Evolutionary conservation across 2,888 invertebrate species (phyloP).

Genomic region (Dinocampus coccinellae): DNA sequence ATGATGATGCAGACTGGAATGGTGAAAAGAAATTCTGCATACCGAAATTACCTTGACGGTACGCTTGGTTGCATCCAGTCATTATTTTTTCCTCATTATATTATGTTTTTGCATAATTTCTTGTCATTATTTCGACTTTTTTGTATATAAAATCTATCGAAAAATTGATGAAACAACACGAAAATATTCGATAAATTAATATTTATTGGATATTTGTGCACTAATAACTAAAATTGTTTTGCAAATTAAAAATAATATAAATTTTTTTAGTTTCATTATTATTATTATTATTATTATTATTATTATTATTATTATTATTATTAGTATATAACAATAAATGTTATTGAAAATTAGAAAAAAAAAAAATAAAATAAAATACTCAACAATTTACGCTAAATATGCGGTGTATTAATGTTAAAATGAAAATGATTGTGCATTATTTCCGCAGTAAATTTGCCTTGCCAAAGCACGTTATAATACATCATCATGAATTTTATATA

Average conservation of each 20-base stretch:
- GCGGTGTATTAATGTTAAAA: slow-evolving; percentile 1
- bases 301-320: not conserved
- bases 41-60: slow-evolving; percentile 85
- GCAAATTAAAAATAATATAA: not conserved
- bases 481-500: not conserved
- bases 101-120: not conserved
- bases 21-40: slow-evolving; percentile 90
- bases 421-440: slow-evolving; percentile 23
- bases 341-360: not conserved
- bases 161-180: not conserved
- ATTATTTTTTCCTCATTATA: slow-evolving; percentile 31
- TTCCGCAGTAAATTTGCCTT: slow-evolving; percentile 8
- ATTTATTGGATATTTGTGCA: not conserved
- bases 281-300: not conserved
- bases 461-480: slow-evolving; percentile 34
- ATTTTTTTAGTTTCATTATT: not conserved
- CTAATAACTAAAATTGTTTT: not conserved
- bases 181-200: not conserved
- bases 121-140: not conserved
- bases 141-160: too few relatives aligned
- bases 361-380: not conserved
- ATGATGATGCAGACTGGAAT: slow-evolving; percentile 97
- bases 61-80: slow-evolving; percentile 72
- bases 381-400: not conserved
- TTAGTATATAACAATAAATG: too few relatives aligned